Percentiles rank a stretch among this genome's conserved stretches.
These are phyloP conservation scores for Phrynocephalus vlangalii DNA, from an alignment of 2,797 vertebrate genomes.

Conservation along the genomic window DNA sequence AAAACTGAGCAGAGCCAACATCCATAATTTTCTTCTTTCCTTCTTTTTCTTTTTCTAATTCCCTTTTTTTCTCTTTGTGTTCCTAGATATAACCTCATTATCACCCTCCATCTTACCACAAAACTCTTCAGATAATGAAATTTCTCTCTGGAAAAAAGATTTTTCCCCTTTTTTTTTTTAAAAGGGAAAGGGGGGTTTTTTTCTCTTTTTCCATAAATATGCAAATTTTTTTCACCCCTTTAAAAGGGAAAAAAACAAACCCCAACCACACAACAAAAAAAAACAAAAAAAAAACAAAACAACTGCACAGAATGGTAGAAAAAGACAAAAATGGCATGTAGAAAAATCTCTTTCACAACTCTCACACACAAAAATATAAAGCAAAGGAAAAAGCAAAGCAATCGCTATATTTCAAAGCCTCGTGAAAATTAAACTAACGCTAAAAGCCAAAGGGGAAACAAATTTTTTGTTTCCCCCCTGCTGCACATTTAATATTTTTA, in stretches of 20 bases:
- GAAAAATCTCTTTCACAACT: slow-evolving; percentile 22
- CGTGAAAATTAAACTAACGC: slow-evolving; percentile 77
- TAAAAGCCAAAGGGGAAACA: too few species aligned
- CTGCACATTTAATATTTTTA: too few species aligned
- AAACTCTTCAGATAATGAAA: slow-evolving; percentile 65
- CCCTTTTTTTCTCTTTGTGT: background rate
- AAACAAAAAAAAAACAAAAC: too few species aligned
- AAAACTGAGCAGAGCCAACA: background rate
- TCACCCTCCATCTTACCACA: slow-evolving; percentile 39
- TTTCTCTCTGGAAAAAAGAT: slow-evolving; percentile 54
- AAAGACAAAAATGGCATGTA: slow-evolving; percentile 45
- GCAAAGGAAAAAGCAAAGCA: slow-evolving; percentile 46
- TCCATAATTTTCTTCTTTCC: too few species aligned
- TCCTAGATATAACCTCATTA: slow-evolving; percentile 58
- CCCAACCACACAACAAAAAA: too few species aligned
- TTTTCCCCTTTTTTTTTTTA: slow-evolving; percentile 1
- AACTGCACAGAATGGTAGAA: background rate
- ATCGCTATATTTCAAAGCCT: slow-evolving; percentile 72
- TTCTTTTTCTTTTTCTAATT: too few species aligned
- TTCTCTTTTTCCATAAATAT: background rate
- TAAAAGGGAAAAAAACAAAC: too few species aligned
- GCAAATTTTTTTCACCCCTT: too few species aligned
- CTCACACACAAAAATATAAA: slow-evolving; percentile 52
- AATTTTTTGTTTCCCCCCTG: too few species aligned
- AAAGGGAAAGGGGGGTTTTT: slow-evolving; percentile 35